Evolutionary conservation across 1,140 invertebrate species (phyloP), one percentile per base, ranked within the genome.

Genomic region (Nilaparvata lugens): DNA sequence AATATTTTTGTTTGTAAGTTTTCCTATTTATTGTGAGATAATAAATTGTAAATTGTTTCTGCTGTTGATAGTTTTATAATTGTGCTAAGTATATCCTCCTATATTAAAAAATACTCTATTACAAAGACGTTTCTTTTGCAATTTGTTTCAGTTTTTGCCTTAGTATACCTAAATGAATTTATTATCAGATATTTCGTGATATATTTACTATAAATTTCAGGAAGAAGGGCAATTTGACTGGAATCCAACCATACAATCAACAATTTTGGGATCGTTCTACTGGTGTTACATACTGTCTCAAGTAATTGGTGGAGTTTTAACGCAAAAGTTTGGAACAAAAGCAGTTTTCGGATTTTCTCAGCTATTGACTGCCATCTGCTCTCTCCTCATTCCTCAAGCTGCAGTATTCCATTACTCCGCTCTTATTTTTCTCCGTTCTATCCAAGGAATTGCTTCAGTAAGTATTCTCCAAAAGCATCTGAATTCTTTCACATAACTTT

Each of bases 291-390:
- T 87, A 48, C 68, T 86, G 14, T 84, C 83, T 0, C 85, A 87
- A 74, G 77, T 86, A 2, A 80, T 81, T 9, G 86, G 86, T 14
- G 86, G 86, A 35, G 74, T 84, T 59, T 78, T 89, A n/a, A 87
- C 87, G 1, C 85, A 89, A 72, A 76, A 81, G 65, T 85, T 88
- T 69, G 88, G 89, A n/a, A 87, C 87, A 4, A 89, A 89, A 70
- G 74, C 79, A 2, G 84, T 89, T 40, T 89, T 91, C 64, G 87
- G 88, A 42, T 84, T 81, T 61, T 85, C 85, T 1, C 85, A 87
- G 67, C 67, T 84, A 14, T 73, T 77, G 23, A 87, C 85, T 21
- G 85, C 84, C n/a, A 65, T 84, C 28, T 83, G 84, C 66, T 86
- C 84, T 67, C 68, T 87, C 35, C 74, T 80, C 9, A 86, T 87